These are phyloP conservation scores for Patella pellucida DNA, from an alignment of 2,888 invertebrate genomes.

Conservation along the genomic window DNA sequence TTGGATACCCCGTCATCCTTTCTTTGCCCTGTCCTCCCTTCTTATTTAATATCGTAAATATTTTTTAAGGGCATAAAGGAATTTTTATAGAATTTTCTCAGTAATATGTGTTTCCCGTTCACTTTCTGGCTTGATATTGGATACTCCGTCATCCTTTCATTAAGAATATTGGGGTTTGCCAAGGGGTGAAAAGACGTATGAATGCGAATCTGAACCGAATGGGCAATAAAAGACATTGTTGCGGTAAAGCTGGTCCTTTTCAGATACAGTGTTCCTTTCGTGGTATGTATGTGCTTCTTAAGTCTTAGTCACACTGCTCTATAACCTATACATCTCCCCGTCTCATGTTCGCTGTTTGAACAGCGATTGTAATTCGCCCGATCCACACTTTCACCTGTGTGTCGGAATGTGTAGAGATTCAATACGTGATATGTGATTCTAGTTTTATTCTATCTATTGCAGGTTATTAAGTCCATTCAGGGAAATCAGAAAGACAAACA, in stretches of 20 bases:
- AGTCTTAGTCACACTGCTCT: background rate
- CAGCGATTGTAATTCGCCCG: background rate
- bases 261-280: background rate
- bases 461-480: background rate
- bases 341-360: background rate
- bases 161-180: too few species aligned
- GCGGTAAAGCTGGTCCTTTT: background rate
- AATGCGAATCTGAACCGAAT: background rate
- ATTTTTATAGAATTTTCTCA: too few species aligned
- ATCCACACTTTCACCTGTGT: slow-evolving; percentile 10
- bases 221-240: background rate
- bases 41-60: too few species aligned
- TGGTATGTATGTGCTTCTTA: slow-evolving; percentile 1
- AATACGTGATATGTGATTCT: slow-evolving; percentile 10
- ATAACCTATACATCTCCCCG: background rate
- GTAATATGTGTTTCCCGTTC: too few species aligned
- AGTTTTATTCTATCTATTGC: background rate
- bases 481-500: background rate
- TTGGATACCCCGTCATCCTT: too few species aligned
- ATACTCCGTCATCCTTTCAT: too few species aligned
- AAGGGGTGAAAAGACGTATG: background rate
- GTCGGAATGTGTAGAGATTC: background rate
- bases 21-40: too few species aligned
- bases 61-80: too few species aligned
- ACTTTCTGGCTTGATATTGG: too few species aligned